A percentile compares a stretch with the other conserved stretches of the same genome.
phyloP scores from a whole-genome alignment of 2,888 invertebrate genomes.

The Geophilus truncorum region DNA sequence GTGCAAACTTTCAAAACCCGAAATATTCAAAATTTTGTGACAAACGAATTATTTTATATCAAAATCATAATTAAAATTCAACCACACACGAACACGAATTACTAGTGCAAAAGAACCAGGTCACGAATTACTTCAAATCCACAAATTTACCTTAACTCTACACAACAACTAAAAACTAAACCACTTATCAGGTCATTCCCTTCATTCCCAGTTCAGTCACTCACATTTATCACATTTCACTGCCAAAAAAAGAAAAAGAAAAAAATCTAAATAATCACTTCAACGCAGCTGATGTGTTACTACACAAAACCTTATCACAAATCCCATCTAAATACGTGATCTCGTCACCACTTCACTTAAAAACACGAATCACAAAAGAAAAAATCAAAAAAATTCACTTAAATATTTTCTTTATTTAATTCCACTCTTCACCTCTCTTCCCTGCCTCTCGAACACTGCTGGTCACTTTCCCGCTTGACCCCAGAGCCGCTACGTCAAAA shows the following conservation, averaged over 20 bases:
- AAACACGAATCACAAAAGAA: neutral
- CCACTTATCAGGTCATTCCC: neutral
- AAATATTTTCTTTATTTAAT: too few relatives aligned
- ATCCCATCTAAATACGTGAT: neutral
- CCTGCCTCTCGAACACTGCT: neutral
- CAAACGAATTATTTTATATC: too few relatives aligned
- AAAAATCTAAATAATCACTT: neutral
- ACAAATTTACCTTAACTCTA: too few relatives aligned
- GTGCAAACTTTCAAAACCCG: too few relatives aligned
- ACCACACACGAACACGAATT: too few relatives aligned
- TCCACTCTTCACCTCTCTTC: too few relatives aligned
- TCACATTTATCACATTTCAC: neutral
- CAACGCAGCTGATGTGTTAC: neutral
- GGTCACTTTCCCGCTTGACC: neutral
- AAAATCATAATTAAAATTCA: too few relatives aligned
- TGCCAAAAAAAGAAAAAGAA: neutral
- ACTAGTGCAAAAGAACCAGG: too few relatives aligned
- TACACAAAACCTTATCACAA: too few relatives aligned
- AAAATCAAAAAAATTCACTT: neutral
- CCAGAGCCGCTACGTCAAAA: neutral
- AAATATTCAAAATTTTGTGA: too few relatives aligned
- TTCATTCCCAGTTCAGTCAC: neutral
- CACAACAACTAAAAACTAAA: too few relatives aligned
- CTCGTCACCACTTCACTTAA: neutral
- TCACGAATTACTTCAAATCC: too few relatives aligned